Evolutionary conservation across 1,140 invertebrate genomes (phyloP), one percentile per base, ranked within the genome.

Genomic region (Branchinecta lindahli): DNA sequence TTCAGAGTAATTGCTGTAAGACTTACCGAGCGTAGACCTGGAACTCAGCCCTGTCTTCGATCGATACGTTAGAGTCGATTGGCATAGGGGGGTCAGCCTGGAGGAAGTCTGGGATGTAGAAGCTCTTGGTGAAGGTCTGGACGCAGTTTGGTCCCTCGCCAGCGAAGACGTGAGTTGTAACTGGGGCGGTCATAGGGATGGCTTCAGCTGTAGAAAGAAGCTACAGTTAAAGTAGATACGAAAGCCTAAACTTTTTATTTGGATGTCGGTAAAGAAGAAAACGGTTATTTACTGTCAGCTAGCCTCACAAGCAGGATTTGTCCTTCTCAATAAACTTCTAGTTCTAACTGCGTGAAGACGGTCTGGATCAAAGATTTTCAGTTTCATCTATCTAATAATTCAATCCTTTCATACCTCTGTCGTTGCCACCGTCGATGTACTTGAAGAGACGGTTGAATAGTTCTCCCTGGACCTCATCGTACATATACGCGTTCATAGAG

Each of bases 71-170:
- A 8, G 73, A 69, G 65, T 75, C 74, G 12, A 69, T 75, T 0
- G 77, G 75, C 68, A 72, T 68, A 21, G 78, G 78, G 7, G 79
- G 77, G 8, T 73, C 69, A 12, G 72, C 66, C 71, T 77, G 76
- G 66, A 74, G 71, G 5, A 69, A 71, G 8, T 72, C 67, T 3
- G 78, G 78, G 20, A 80, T 73, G 66, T 76, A 77, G 73, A 80
- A 80, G 6, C 75, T 76, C 45, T 79, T 76, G 7, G 77, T 79
- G 71, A 79, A 80, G 15, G 74, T 76, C 66, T 72, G 78, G 70
- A 78, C 75, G 71, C 77, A 78, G 66, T 77, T 77, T 8, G 79
- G 77, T 20, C 78, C 77, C 10, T 74, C 74, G 8, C 78, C 77
- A 15, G 79, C 77, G 44, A 75, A 74, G 6, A 80, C 73, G 66